These are phyloP conservation scores for Procambarus virginalis DNA, from an alignment of 1,140 invertebrate species.

Conservation along the genomic window DNA sequence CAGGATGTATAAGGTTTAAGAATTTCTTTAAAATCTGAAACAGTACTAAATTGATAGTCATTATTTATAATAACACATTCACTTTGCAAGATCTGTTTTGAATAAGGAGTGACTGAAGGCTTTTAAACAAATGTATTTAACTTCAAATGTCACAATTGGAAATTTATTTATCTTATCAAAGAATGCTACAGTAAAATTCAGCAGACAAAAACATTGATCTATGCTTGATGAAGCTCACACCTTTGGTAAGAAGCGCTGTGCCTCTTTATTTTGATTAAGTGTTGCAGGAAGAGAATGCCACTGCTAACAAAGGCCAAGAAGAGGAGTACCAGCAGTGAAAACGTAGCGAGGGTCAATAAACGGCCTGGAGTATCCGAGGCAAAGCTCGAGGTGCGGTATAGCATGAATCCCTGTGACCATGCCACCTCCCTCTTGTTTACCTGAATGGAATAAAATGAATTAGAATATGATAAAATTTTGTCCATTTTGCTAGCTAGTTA, in stretches of 20 bases:
- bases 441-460: constrained; percentile 6
- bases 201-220: not conserved
- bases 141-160: not conserved
- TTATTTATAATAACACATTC: too few relatives aligned
- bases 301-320: constrained; percentile 14
- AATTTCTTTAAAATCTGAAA: too few relatives aligned
- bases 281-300: constrained; percentile 22
- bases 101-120: not conserved
- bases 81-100: too few relatives aligned
- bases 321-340: not conserved
- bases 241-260: constrained; percentile 30
- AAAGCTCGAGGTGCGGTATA: constrained; percentile 1
- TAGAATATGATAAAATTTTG: not conserved
- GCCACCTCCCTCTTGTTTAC: constrained; percentile 5
- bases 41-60: too few relatives aligned
- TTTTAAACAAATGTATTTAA: not conserved
- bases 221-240: constrained; percentile 26
- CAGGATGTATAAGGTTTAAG: too few relatives aligned
- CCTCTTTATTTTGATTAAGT: constrained; percentile 19
- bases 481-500: not conserved
- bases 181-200: not conserved
- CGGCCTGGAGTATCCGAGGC: not conserved
- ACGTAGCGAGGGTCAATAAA: not conserved
- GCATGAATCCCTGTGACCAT: constrained; percentile 29
- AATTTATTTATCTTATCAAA: not conserved